Evolutionary conservation across 2,113 vertebrate species (phyloP).

Genomic region (Edolisoma coerulescens): DNA sequence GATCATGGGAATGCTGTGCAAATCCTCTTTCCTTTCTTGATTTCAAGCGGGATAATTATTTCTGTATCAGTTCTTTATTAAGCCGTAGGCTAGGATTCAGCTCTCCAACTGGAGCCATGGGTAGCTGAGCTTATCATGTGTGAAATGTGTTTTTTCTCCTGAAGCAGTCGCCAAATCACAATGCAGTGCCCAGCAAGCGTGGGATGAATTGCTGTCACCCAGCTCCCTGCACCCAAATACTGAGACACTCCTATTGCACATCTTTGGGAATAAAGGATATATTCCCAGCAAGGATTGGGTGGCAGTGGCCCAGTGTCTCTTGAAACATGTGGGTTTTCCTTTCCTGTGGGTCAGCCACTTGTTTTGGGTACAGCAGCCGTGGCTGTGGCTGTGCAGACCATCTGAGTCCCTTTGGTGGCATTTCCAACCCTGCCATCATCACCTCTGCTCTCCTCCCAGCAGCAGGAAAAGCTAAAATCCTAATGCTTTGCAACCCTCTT

Average conservation of each 20-base stretch:
- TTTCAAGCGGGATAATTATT: background rate
- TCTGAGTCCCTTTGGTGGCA: background rate
- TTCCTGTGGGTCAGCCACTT: background rate
- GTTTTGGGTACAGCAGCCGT: background rate
- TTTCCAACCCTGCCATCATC: background rate
- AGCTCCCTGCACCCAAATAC: background rate
- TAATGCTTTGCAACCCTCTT: background rate
- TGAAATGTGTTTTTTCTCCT: background rate
- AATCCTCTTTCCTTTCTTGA: conserved; percentile 6
- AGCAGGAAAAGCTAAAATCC: background rate
- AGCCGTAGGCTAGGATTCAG: background rate
- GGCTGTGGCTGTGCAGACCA: background rate
- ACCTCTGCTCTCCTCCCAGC: background rate
- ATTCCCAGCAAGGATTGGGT: background rate
- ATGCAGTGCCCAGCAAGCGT: rapidly evolving
- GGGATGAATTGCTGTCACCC: background rate
- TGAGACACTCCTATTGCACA: rapidly evolving
- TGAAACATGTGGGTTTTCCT: background rate
- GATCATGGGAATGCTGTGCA: background rate
- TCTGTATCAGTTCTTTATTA: background rate
- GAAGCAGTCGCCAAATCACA: background rate
- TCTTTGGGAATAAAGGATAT: background rate
- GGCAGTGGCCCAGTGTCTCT: background rate
- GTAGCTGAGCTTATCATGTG: background rate
- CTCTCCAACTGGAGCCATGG: background rate